Base-by-base conservation (phyloP, 2,888 invertebrate genomes). In the Aphelenchoides bicaudatus region DNA sequence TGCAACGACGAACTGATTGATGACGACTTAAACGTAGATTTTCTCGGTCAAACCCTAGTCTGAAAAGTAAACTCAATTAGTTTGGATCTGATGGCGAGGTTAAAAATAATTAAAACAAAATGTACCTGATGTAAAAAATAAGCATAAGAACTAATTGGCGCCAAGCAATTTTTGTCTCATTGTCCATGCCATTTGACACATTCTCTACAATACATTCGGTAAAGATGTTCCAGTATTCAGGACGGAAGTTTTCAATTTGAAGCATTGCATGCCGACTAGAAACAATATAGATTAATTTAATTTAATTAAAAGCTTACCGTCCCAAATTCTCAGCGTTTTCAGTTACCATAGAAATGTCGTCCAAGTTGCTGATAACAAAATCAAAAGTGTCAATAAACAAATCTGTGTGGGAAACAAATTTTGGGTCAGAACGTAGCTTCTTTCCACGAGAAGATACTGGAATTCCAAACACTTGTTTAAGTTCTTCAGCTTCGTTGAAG, bases 331-430 rank as follows among this genome's bases (percentile, higher is more conserved):
- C 66, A 10, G 66, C 68, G 49, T 66, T 66, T 54, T 66, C 66
- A 2, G 65, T 68, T 8, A 66, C 66, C 59, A 66, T 39, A 13
- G 65, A 59, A 29, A 66, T 57, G 30, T 66, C 66, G 52, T 66
- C 66, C 38, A 66, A 47, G 57, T 66, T 68, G n/a, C 66, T 55
- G 21, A 66, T 62, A 19, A 70, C 66, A 64, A 70, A 66, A 37
- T 66, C 66, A 39, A 66, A 67, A 29, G 66, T 66, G 52, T 66
- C 66, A 28, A 67, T 54, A 50, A 66, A 66, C 23, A 66, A 29
- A 39, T 65, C 65, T 23, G 66, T 61, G 23, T 66, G 66, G 8
- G 69, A 48, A 29, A 68, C 46, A 38, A 66, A 66, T 23, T 54
- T 59, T 6, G 62, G 49, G 46, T 67, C 69, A 23, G 56, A 29